Percentiles rank a stretch among this genome's conserved stretches.
Evolutionary conservation across 2,797 vertebrate genomes (phyloP).

Genomic region (Agapornis canus): DNA sequence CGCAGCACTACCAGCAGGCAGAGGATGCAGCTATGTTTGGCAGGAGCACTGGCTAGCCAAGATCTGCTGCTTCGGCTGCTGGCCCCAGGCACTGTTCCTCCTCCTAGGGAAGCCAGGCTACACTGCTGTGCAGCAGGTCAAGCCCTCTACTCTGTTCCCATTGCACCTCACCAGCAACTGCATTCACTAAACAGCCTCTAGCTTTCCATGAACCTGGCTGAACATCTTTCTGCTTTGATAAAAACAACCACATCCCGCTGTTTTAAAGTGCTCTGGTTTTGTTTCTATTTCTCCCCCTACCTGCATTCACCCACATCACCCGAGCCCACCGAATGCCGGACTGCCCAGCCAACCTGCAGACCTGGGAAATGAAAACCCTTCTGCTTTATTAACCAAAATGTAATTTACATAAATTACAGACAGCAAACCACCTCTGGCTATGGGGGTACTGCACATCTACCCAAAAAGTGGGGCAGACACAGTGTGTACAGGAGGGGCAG

Average conservation of each 20-base stretch:
- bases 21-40: not conserved
- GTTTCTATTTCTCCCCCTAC: not conserved
- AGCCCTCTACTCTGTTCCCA: not conserved
- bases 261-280: not conserved
- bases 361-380: too few relatives aligned
- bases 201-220: fast-evolving
- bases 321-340: fast-evolving
- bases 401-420: not conserved
- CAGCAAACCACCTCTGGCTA: not conserved
- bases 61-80: fast-evolving
- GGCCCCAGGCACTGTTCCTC: not conserved
- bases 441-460: not conserved
- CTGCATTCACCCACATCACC: fast-evolving
- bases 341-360: not conserved
- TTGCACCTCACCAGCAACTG: fast-evolving
- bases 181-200: not conserved
- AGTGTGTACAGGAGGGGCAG: fast-evolving
- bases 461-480: not conserved
- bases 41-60: not conserved
- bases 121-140: fast-evolving
- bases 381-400: not conserved
- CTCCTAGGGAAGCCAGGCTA: fast-evolving
- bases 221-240: not conserved
- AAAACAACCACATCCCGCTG: not conserved
- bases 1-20: not conserved